phyloP scores from a whole-genome alignment of 1,140 invertebrate species.

The Ostrea denselamellosa region DNA sequence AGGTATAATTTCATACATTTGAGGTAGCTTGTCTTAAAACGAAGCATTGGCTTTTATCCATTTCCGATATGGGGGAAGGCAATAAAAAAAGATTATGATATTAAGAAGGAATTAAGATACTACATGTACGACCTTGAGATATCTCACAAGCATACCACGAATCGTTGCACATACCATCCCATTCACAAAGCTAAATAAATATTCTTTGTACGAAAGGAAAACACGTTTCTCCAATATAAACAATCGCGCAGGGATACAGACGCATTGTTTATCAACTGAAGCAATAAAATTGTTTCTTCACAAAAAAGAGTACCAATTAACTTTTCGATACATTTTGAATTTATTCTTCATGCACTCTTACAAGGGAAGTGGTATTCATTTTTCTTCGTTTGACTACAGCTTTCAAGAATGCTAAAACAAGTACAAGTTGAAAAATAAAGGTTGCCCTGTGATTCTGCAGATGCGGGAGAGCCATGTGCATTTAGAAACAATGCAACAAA shows the following conservation, averaged over 20 bases:
- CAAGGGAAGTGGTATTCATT: neutral
- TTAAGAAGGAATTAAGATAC: neutral
- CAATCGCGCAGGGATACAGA: neutral
- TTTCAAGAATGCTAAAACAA: neutral
- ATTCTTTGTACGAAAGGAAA: conserved; percentile 1
- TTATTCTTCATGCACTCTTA: neutral
- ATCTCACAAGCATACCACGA: neutral
- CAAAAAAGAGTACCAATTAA: neutral
- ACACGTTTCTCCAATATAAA: neutral
- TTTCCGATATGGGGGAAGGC: neutral
- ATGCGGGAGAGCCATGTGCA: neutral
- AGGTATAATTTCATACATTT: no score
- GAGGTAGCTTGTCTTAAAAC: no score
- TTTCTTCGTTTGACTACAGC: neutral
- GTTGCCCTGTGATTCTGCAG: neutral
- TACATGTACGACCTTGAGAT: neutral
- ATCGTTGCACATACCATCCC: neutral
- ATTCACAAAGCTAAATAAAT: conserved; percentile 35
- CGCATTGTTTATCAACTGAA: neutral
- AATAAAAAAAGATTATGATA: conserved; percentile 13
- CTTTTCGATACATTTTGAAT: neutral
- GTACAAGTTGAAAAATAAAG: neutral
- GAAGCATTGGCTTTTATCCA: no score
- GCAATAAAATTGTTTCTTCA: conserved; percentile 13
- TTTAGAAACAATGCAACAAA: conserved; percentile 4